Evolutionary conservation across 37 sponge, comb jelly and placozoan species (phyloP).

Genomic region (Halisarca cf. caerulea): DNA sequence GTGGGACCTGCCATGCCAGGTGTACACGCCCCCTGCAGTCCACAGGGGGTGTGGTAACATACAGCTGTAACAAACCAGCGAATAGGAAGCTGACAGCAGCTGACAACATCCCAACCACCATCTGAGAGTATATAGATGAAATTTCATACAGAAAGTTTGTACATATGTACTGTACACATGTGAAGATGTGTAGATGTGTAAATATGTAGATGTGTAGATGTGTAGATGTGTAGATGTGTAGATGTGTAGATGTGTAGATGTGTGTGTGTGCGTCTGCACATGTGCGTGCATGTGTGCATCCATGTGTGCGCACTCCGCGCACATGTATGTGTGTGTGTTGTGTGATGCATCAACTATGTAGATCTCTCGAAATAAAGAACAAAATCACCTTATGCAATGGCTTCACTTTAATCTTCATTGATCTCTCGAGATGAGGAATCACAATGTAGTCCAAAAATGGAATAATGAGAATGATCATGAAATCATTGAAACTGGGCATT

Average conservation of each 20-base stretch:
- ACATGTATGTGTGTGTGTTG: too few relatives aligned
- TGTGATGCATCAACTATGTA: too few relatives aligned
- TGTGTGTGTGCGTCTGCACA: neutral
- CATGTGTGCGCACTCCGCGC: too few relatives aligned
- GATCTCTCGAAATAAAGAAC: too few relatives aligned
- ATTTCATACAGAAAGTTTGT: too few relatives aligned
- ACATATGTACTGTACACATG: too few relatives aligned
- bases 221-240: neutral
- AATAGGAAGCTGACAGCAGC: slow-evolving; percentile 70
- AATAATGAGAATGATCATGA: slow-evolving; percentile 57
- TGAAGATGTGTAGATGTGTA: too few relatives aligned
- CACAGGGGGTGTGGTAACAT: slow-evolving; percentile 32
- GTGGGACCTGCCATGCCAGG: slow-evolving; percentile 76
- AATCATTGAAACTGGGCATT: slow-evolving; percentile 83
- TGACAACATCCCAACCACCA: slow-evolving; percentile 60
- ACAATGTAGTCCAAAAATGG: slow-evolving; percentile 66
- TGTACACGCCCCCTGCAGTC: slow-evolving; percentile 62
- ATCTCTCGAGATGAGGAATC: slow-evolving; percentile 58
- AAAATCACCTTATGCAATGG: slow-evolving; percentile 64
- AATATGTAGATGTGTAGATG: neutral
- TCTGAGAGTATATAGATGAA: slow-evolving; percentile 20
- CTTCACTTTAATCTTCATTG: slow-evolving; percentile 40
- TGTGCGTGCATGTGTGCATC: too few relatives aligned
- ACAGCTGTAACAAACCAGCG: slow-evolving; percentile 68
- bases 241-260: neutral